A percentile compares a stretch with the other conserved stretches of the same genome.
Evolutionary conservation across 2,113 vertebrate genomes (phyloP).

Genomic region (Aplodontia rufa): DNA sequence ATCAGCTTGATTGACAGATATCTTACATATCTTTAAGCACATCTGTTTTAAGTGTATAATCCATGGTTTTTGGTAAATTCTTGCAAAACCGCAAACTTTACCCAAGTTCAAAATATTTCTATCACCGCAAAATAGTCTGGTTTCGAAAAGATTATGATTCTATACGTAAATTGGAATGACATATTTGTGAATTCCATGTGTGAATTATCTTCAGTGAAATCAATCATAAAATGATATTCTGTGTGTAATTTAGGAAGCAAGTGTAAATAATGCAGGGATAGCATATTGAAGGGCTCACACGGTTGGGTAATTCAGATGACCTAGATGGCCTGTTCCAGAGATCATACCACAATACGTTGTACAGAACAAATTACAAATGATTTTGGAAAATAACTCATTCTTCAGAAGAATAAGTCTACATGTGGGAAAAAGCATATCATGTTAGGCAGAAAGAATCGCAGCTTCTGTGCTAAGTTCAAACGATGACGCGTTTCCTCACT

Average conservation of each 20-base stretch:
- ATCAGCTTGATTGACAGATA: not conserved
- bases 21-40: not conserved
- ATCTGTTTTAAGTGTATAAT: not conserved
- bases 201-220: constrained; percentile 5
- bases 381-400: constrained; percentile 7
- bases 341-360: not conserved
- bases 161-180: not conserved
- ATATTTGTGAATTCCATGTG: not conserved
- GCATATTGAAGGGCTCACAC: not conserved
- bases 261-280: not conserved
- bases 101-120: not conserved
- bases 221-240: not conserved
- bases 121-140: not conserved
- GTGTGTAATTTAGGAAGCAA: not conserved
- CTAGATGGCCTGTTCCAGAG: not conserved
- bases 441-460: not conserved
- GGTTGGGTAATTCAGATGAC: not conserved
- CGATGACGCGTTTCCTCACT: not conserved
- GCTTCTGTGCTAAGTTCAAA: not conserved
- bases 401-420: not conserved
- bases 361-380: not conserved
- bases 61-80: constrained; percentile 16
- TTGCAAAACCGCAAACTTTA: not conserved
- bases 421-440: not conserved
- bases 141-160: constrained; percentile 29